Conservation (phyloP, 2,888 invertebrate genomes). For the Sarcophaga variegata region DNA sequence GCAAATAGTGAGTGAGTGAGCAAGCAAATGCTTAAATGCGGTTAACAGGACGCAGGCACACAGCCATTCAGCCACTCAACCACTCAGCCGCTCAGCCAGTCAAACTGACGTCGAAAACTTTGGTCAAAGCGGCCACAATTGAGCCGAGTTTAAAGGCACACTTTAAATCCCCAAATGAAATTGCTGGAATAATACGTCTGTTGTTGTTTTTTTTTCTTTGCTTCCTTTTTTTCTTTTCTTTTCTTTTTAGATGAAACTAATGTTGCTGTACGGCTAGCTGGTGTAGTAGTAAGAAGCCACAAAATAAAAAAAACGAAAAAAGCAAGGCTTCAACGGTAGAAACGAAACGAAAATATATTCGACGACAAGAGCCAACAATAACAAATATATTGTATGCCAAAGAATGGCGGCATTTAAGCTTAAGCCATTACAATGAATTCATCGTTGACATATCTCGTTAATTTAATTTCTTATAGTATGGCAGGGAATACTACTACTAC, state of each 20-base stretch:
- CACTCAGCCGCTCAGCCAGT: constrained; percentile 18
- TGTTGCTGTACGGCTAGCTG: constrained; percentile 13
- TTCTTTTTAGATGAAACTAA: not conserved
- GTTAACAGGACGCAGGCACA: constrained; percentile 48
- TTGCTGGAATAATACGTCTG: constrained; percentile 65
- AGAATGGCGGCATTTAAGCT: constrained; percentile 81
- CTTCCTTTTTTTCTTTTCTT: not conserved
- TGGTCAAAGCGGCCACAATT: not conserved
- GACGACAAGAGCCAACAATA: constrained; percentile 60
- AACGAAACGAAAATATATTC: constrained; percentile 55
- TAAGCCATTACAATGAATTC: constrained; percentile 81
- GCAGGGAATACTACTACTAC: constrained; percentile 62
- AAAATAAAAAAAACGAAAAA: not conserved
- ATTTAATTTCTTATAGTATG: constrained; percentile 82
- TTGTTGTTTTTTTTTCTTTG: constrained; percentile 19
- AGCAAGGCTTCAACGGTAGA: constrained; percentile 35
- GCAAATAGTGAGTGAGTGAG: not conserved
- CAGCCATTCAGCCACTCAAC: constrained; percentile 19
- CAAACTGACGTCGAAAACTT: constrained; percentile 28
- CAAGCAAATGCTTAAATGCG: constrained; percentile 52
- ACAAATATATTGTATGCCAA: constrained; percentile 71
- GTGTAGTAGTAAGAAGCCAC: constrained; percentile 34
- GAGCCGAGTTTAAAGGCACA: constrained; percentile 58
- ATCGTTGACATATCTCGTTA: constrained; percentile 82
- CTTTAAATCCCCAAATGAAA: constrained; percentile 68